phyloP scores from a whole-genome alignment of 2,888 invertebrate species.

The Orthonychiurus folsomi region DNA sequence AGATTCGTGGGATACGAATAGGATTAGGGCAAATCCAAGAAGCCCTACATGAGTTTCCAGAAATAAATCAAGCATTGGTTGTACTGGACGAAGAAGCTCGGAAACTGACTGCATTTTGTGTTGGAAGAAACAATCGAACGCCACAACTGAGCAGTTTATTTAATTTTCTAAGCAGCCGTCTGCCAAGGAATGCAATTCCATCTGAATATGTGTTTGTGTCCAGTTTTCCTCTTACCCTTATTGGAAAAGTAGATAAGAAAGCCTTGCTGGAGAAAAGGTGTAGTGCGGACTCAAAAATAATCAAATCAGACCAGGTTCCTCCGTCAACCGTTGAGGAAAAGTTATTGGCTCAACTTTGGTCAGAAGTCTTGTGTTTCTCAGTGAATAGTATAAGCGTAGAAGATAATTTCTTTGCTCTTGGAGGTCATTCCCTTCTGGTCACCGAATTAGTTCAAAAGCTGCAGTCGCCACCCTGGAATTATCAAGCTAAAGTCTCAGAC shows the following conservation, averaged over 20 bases:
- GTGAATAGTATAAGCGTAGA: not conserved
- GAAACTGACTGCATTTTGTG: not conserved
- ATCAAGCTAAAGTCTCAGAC: not conserved
- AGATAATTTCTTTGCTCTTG: constrained; percentile 1
- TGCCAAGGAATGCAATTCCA: not conserved
- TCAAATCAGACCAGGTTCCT: not conserved
- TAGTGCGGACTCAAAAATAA: not conserved
- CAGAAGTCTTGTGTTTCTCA: not conserved
- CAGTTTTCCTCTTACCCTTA: not conserved
- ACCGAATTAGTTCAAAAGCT: not conserved
- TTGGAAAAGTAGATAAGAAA: not conserved
- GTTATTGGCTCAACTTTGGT: not conserved
- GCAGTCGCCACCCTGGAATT: not conserved
- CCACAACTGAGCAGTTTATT: not conserved
- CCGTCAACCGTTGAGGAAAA: not conserved
- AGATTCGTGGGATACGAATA: not conserved
- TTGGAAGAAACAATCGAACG: not conserved
- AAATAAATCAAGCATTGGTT: not conserved
- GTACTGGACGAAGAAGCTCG: not conserved
- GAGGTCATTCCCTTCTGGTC: not conserved
- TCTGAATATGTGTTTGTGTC: not conserved
- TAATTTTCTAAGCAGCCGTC: not conserved
- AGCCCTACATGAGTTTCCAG: not conserved
- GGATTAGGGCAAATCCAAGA: not conserved
- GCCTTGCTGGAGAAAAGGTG: not conserved